Evolutionary conservation across 2,113 vertebrate species (phyloP), one percentile per base, ranked within the genome.

Genomic region (Silurus meridionalis): DNA sequence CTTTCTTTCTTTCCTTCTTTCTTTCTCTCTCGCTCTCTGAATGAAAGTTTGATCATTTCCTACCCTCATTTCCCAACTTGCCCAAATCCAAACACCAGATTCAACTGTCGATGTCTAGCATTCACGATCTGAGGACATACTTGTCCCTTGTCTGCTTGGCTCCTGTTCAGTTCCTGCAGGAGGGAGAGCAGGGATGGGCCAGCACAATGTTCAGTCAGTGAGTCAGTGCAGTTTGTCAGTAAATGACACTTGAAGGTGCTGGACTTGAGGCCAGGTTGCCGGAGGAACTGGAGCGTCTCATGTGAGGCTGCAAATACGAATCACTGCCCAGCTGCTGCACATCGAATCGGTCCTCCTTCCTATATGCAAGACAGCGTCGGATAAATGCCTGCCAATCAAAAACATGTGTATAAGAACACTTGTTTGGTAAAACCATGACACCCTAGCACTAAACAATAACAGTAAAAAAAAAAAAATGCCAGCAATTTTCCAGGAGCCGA

Each of bases 271-370:
- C 93, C 92, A 99, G 94, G 90, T 97, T 98, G 94, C 98, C 98
- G 93, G 98, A 99, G 92, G 98, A 99, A 94, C 97, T 99, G 46
- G 98, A 98, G 94, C 98, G 96, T 91, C 98, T 96, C 95, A 99
- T 99, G 89, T 99, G 98, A 83, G 98, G 98, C 78, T 99, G 97
- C 92, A 99, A 95, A 91, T 99, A 99, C 46, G 97, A 95, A 92
- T 99, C 98, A 7, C 97, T 98, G 78, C 97, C 97, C 93, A 99
- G 94, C 91, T 98, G 98, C 91, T 98, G 97, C 83, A 99, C 98
- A 77, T 97, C 97, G 81, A 98, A 96, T 52, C 98, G 95, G 91
- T 99, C 98, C 91, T 99, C 98, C 94, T 99, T 99, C 90, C 98
- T 96, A 92, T 99, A 99, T 8, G 98, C 98, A 93, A 99, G 95